A percentile compares a stretch with the other conserved stretches of the same genome.
Conservation (phyloP, 2,797 vertebrate species). For the Morus bassanus region DNA sequence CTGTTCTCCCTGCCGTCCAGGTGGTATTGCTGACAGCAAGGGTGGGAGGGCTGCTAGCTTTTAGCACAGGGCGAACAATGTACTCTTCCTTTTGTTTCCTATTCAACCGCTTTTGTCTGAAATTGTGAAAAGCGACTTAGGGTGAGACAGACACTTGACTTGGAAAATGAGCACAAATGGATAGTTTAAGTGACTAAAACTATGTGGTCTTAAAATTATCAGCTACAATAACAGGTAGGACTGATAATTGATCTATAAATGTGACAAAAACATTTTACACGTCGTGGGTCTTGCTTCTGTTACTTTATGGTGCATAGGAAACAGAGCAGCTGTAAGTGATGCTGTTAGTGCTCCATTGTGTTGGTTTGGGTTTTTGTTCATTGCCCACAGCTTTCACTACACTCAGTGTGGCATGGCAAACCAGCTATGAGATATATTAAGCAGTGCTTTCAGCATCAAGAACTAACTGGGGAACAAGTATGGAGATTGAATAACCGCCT, state of each 20-base stretch:
- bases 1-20: not conserved
- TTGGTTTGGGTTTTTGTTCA: not conserved
- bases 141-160: not conserved
- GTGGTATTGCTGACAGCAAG: fast-evolving
- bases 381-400: not conserved
- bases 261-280: not conserved
- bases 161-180: not conserved
- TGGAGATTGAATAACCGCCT: slow-evolving; percentile 45
- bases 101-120: not conserved
- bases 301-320: not conserved
- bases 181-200: not conserved
- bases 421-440: not conserved
- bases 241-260: not conserved
- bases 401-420: not conserved
- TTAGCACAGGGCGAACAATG: not conserved
- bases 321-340: not conserved
- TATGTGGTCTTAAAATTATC: fast-evolving
- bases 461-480: not conserved
- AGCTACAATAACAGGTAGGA: not conserved
- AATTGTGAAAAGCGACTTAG: not conserved
- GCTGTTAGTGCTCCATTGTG: not conserved
- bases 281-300: not conserved
- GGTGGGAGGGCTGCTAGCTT: not conserved
- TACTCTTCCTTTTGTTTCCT: not conserved
- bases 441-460: not conserved